Base-by-base conservation (phyloP, 2,113 vertebrate genomes). In the Chauna torquata region DNA sequence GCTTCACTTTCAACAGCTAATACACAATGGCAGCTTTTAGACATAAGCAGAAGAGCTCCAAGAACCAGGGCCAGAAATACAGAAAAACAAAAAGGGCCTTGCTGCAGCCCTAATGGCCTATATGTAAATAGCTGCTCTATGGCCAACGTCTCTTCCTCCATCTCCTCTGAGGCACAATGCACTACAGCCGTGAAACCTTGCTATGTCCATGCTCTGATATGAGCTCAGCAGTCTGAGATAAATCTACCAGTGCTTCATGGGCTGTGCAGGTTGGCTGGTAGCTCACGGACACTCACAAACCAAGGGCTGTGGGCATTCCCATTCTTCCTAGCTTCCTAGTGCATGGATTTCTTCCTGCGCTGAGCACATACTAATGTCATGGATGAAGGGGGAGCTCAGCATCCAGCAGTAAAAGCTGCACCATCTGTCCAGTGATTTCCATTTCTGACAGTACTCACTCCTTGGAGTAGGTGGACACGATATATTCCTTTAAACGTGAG, bases 341-440 rank as follows among this genome's bases (percentile, higher is more conserved):
- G 32, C 82, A 20, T 38, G 8, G 4, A 7, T 18, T 54, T 8
- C 22, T 72, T 66, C 49, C 71, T 2, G 1, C 13, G 12, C 23
- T 83, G 66, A 25, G 44, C 62, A 6, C 0, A 3, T 30, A 40
- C 7, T 22, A 18, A 1, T 5, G 19, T n/a, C 32, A 12, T 1
- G 50, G 64, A 10, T 42, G 55, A 54, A 55, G 30, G 7, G 64
- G 32, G 6, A 69, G 22, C 38, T 30, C 23, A 87, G 36, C 40
- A 83, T 4, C 64, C 19, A 4, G 40, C 66, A 76, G 38, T 12
- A 11, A n/a, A 72, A 40, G 5, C 44, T 66, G 47, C 47, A 34
- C 57, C 1, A 1, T 76, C 58, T 81, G 49, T 11, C 54, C 28
- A 50, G 69, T 3, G 28, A 75, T 47, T 68, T 62, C 28, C 59